Evolutionary conservation across 2,888 invertebrate genomes (phyloP), one percentile per base, ranked within the genome.

Genomic region (Agonum fuliginosum): DNA sequence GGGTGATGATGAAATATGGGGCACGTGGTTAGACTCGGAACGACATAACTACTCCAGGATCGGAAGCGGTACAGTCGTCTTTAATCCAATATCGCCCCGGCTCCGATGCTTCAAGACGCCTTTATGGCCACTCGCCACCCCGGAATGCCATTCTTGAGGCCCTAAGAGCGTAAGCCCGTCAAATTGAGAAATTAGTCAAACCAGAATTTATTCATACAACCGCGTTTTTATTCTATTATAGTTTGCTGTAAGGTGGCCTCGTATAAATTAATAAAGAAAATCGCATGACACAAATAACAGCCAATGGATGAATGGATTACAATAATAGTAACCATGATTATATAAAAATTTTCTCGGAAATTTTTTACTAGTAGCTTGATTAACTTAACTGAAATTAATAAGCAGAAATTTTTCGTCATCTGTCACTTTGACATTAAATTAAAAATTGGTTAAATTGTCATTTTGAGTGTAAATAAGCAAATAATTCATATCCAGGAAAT

Each of bases 21-120:
- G 90, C 91, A 91, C 91, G 91, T 91, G 91, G 91, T 91, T 90
- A 90, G 91, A 91, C 91, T 91, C 89, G 90, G 89, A 91, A 91
- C 91, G 91, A 91, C 91, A 90, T 90, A 90, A 89, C 88, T 89
- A 88, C 88, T 89, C 88, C 88, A 87, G 87, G 70, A 70, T 77
- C 77, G 77, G 70, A 77, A 70, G 54, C 54, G 20, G 27, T 41
- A 70, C 70, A 41, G 54, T 51, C 76, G 76, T 62, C 77, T 77
- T 77, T 70, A 77, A 77, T 77, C 77, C 77, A 77, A 77, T 77
- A 77, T 77, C 70, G 70, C 54, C 58, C 58, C 46, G 70, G 46
- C 37, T 1, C 62, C 30, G 62, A 30, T 41, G 67, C 5, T 22
- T 19, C 10, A 10, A 19, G 41, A 41, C 67, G 67, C 67, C 67